Evolutionary conservation across 2,888 invertebrate species (phyloP).

Genomic region (Leptopilina syphax): DNA sequence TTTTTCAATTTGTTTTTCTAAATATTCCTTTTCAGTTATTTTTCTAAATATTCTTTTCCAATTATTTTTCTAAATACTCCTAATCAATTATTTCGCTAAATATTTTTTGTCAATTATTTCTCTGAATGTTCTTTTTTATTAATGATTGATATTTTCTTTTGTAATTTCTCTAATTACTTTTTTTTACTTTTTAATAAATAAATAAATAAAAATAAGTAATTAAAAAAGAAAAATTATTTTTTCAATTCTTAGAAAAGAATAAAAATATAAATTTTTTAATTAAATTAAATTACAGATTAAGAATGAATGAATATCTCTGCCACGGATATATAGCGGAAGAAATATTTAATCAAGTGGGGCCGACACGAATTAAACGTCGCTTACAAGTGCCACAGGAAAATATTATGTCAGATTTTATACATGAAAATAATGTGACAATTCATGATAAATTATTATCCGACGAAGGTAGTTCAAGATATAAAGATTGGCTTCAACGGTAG

Average conservation of each 20-base stretch:
- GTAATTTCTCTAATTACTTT: no score
- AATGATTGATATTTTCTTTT: no score
- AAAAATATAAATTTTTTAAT: neutral
- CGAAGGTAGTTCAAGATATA: constrained; percentile 85
- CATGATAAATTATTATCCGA: constrained; percentile 81
- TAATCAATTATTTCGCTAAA: no score
- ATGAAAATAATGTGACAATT: constrained; percentile 70
- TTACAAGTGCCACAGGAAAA: constrained; percentile 73
- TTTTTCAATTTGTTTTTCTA: no score
- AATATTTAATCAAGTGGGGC: constrained; percentile 82
- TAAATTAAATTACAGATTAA: constrained; percentile 78
- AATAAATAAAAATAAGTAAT: no score
- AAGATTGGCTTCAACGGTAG: constrained; percentile 87
- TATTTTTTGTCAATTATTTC: neutral
- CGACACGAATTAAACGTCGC: constrained; percentile 76
- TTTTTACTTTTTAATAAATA: no score
- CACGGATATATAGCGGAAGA: constrained; percentile 86
- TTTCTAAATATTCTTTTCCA: no score
- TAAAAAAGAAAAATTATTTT: no score
- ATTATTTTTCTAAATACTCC: no score
- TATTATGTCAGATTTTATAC: constrained; percentile 61
- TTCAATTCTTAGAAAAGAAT: no score
- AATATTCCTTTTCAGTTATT: no score
- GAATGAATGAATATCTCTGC: constrained; percentile 89
- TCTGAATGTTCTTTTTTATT: no score